Percentiles rank a stretch among this genome's conserved stretches.
phyloP scores from a whole-genome alignment of 2,113 vertebrate species.

The Strix uralensis region DNA sequence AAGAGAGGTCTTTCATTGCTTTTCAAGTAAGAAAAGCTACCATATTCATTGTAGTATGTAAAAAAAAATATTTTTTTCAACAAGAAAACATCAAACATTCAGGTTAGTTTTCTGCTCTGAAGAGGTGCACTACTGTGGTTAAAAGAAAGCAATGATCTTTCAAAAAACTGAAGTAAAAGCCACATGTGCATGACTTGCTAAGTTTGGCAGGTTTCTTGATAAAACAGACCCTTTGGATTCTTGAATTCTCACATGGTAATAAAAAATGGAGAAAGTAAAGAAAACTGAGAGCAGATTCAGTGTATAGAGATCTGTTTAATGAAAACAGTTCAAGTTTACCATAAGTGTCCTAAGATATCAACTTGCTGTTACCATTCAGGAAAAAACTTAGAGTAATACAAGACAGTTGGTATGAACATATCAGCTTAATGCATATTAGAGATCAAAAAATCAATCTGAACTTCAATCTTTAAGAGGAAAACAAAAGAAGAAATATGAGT shows the following conservation, averaged over 20 bases:
- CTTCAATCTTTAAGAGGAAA: too few relatives aligned
- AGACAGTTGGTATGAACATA: not conserved
- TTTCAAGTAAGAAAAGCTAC: not conserved
- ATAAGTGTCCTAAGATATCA: not conserved
- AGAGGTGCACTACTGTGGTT: not conserved
- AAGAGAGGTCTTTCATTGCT: not conserved
- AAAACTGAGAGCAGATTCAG: not conserved
- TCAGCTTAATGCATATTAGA: not conserved
- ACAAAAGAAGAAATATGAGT: not conserved
- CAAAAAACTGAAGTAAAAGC: not conserved
- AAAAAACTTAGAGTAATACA: not conserved
- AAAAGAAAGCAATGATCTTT: not conserved
- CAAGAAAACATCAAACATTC: not conserved
- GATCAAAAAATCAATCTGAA: not conserved
- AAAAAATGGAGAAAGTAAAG: not conserved
- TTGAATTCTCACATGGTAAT: not conserved
- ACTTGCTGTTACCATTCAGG: not conserved
- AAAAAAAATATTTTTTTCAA: not conserved
- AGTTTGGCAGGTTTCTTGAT: not conserved
- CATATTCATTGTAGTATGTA: not conserved
- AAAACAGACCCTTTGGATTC: not conserved
- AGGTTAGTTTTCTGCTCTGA: not conserved
- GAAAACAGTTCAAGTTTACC: not conserved
- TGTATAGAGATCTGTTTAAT: not conserved
- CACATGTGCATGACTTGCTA: not conserved